Evolutionary conservation across 1,140 invertebrate species (phyloP).

Genomic region (Akabosia matsudoensis): DNA sequence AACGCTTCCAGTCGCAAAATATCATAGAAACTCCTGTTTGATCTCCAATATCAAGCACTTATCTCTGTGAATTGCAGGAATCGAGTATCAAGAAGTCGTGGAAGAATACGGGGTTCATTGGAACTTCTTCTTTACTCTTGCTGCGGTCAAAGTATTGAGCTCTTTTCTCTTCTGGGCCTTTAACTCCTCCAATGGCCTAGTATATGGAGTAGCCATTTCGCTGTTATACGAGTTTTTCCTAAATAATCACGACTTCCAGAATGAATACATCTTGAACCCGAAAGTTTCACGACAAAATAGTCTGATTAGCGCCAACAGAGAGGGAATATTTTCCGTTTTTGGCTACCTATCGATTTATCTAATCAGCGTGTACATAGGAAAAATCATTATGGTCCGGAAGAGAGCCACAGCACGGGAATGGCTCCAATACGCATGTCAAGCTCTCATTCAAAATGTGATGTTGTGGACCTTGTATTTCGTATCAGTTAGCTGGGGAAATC

Average conservation of each 20-base stretch:
- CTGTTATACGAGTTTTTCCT: slow-evolving; percentile 68
- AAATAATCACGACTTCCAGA: slow-evolving; percentile 47
- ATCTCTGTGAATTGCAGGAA: slow-evolving; percentile 60
- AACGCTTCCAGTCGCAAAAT: not conserved
- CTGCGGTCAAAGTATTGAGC: slow-evolving; percentile 71
- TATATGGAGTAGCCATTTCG: slow-evolving; percentile 58
- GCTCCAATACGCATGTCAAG: slow-evolving; percentile 49
- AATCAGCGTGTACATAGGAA: slow-evolving; percentile 65
- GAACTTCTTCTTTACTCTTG: slow-evolving; percentile 95
- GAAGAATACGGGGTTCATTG: slow-evolving; percentile 93
- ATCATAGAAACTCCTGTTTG: not conserved
- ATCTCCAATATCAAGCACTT: slow-evolving; percentile 28
- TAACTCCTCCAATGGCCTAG: slow-evolving; percentile 53
- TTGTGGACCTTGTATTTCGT: slow-evolving; percentile 55
- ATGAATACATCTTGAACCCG: slow-evolving; percentile 67
- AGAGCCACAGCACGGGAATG: slow-evolving; percentile 50
- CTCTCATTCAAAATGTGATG: slow-evolving; percentile 52
- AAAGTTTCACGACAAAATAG: slow-evolving; percentile 56
- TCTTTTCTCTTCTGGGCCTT: slow-evolving; percentile 58
- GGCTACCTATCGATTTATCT: slow-evolving; percentile 84
- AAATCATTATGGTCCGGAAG: slow-evolving; percentile 54
- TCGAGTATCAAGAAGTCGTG: slow-evolving; percentile 80
- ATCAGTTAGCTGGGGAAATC: slow-evolving; percentile 58
- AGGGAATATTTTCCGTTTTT: slow-evolving; percentile 77
- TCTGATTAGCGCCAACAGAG: slow-evolving; percentile 78